phyloP scores from a whole-genome alignment of 2,113 vertebrate species.

The Gobio gobio region DNA sequence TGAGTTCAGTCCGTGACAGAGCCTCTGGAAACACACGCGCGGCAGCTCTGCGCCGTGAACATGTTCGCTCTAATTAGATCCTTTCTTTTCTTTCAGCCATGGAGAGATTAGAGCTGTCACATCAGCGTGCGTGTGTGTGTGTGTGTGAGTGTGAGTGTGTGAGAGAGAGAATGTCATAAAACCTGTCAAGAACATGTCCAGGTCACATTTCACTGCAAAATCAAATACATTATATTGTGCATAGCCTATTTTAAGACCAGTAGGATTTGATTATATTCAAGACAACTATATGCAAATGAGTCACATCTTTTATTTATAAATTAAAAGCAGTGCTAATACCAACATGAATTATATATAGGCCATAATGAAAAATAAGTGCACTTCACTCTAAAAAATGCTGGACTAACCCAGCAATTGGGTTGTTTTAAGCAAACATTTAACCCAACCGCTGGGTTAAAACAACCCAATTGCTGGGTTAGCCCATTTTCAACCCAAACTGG shows the following conservation, averaged over 20 bases:
- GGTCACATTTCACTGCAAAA: not conserved
- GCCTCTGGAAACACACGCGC: not conserved
- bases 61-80: not conserved
- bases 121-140: slow-evolving; percentile 53
- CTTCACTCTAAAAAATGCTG: no score
- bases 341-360: not conserved
- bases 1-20: slow-evolving; percentile 54
- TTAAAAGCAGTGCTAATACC: not conserved
- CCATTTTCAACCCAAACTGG: no score
- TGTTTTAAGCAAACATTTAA: no score
- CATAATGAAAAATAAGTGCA: not conserved
- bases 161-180: not conserved
- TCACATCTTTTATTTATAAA: not conserved
- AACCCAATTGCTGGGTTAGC: no score
- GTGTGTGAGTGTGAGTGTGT: slow-evolving; percentile 53
- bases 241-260: not conserved
- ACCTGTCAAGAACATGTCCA: not conserved
- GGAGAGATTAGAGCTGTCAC: slow-evolving; percentile 54
- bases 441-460: no score
- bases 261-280: not conserved
- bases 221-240: not conserved
- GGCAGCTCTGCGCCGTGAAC: not conserved
- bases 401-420: no score
- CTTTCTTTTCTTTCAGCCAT: slow-evolving; percentile 44
- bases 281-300: not conserved